These are phyloP conservation scores for Lordiphosa andalusiaca DNA, from an alignment of 2,888 invertebrate species.

Conservation along the genomic window DNA sequence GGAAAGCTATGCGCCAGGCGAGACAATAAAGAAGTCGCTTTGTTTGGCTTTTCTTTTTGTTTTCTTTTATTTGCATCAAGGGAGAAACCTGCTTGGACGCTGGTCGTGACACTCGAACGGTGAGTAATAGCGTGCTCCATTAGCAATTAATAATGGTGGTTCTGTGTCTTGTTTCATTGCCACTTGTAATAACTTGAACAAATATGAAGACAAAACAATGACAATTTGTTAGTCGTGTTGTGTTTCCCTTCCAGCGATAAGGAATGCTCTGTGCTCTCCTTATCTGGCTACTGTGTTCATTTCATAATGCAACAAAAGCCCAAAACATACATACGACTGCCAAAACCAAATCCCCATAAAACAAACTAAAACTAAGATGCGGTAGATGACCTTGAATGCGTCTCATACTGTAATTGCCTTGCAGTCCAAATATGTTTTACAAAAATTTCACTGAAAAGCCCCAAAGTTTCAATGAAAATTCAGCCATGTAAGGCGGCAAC, in stretches of 20 bases:
- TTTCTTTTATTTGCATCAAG: conserved; percentile 12
- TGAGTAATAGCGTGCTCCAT: conserved; percentile 52
- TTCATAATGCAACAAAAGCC: no score
- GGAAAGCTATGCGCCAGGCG: conserved; percentile 27
- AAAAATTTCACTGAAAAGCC: conserved; percentile 46
- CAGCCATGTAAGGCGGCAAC: conserved; percentile 45
- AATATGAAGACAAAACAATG: conserved; percentile 30
- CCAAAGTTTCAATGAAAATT: conserved; percentile 34
- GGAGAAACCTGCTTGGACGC: conserved; percentile 1
- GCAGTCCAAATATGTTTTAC: conserved; percentile 39
- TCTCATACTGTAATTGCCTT: conserved; percentile 31
- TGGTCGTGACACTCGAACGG: conserved; percentile 20
- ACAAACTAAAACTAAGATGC: conserved; percentile 14
- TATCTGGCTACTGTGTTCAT: no score
- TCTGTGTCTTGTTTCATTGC: conserved; percentile 6
- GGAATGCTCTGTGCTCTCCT: conserved; percentile 3
- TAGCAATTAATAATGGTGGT: conserved; percentile 41
- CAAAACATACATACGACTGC: not conserved
- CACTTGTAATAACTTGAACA: conserved; percentile 16
- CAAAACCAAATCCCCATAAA: not conserved
- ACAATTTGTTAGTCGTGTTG: conserved; percentile 7
- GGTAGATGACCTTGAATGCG: conserved; percentile 56
- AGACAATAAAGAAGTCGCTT: conserved; percentile 55
- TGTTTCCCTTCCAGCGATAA: conserved; percentile 25
- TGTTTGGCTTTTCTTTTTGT: conserved; percentile 27